These are phyloP conservation scores for Eilema caniola DNA, from an alignment of 2,888 invertebrate species.

Conservation along the genomic window DNA sequence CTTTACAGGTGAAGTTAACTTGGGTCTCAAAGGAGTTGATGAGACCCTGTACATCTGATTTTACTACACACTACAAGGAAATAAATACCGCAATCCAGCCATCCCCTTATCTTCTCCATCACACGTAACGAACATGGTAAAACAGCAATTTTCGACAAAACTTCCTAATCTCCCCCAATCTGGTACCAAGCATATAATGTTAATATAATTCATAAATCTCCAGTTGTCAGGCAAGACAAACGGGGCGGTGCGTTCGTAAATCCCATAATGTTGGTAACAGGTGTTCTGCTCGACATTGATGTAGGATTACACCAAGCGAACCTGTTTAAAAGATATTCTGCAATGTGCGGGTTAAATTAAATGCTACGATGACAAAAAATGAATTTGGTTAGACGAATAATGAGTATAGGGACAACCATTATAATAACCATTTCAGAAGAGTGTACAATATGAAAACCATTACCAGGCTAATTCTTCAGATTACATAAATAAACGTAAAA, in stretches of 20 bases:
- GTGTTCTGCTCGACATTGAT: constrained; percentile 56
- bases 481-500: no score
- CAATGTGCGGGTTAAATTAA: constrained; percentile 23
- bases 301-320: constrained; percentile 47
- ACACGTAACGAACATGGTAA: neutral
- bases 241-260: constrained; percentile 42
- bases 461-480: no score
- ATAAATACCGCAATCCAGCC: neutral
- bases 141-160: constrained; percentile 11
- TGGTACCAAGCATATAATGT: constrained; percentile 15
- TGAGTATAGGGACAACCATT: neutral
- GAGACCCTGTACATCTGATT: no score
- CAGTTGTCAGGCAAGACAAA: constrained; percentile 28
- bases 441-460: no score
- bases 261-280: constrained; percentile 54
- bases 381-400: neutral
- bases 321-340: constrained; percentile 23
- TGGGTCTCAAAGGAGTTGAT: no score
- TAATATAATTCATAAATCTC: constrained; percentile 28
- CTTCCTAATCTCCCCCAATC: constrained; percentile 15
- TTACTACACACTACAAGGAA: neutral
- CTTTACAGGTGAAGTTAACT: no score
- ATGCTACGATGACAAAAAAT: constrained; percentile 7
- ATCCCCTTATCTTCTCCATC: constrained; percentile 1
- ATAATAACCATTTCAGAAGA: no score